phyloP scores from a whole-genome alignment of 2,888 invertebrate genomes.

The Eupithecia inturbata region DNA sequence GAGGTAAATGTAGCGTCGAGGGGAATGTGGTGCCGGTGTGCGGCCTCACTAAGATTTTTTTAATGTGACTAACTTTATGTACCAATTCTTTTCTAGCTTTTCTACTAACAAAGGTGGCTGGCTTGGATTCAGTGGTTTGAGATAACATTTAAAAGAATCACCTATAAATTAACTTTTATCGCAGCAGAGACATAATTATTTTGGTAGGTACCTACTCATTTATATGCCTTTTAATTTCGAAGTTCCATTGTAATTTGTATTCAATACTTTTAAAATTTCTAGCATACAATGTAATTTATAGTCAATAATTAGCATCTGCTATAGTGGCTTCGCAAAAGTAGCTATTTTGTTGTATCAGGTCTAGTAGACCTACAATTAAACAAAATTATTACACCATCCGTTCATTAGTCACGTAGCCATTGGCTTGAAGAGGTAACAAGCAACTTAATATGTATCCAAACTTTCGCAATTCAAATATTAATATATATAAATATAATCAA shows the following conservation, averaged over 20 bases:
- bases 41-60: too few relatives aligned
- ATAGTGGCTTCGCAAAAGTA: background rate
- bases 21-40: too few relatives aligned
- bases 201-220: background rate
- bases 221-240: background rate
- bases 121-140: constrained; percentile 76
- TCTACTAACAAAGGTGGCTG: constrained; percentile 76
- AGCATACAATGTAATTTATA: background rate
- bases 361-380: background rate
- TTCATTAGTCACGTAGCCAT: background rate
- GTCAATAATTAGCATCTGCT: too few relatives aligned
- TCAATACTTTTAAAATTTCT: background rate
- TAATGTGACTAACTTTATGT: constrained; percentile 26
- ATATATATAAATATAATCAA: too few relatives aligned
- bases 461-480: too few relatives aligned
- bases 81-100: constrained; percentile 70
- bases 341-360: background rate
- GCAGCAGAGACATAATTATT: background rate
- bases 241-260: background rate
- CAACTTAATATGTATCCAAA: too few relatives aligned
- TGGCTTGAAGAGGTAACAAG: background rate
- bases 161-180: constrained; percentile 48
- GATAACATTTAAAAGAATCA: constrained; percentile 75
- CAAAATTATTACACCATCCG: background rate
- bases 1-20: too few relatives aligned